Conservation (phyloP, 1,140 invertebrate genomes). For the Chionoecetes opilio region DNA sequence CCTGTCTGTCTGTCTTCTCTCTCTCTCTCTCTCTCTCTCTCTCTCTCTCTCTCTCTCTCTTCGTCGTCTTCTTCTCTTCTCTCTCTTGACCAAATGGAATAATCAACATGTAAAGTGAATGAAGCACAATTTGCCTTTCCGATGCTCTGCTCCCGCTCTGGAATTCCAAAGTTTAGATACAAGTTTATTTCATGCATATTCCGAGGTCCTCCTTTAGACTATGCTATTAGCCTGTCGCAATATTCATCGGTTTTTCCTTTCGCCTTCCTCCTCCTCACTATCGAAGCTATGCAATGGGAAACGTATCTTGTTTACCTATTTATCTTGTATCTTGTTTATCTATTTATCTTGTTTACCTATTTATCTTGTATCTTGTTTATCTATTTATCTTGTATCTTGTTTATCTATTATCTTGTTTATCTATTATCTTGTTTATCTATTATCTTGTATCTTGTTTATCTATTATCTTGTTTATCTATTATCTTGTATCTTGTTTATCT, state of each 20-base stretch:
- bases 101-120: slow-evolving; percentile 16
- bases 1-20: not conserved
- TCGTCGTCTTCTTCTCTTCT: not conserved
- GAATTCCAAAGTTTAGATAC: not conserved
- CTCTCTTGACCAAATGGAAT: too few species aligned
- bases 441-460: too few species aligned
- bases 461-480: too few species aligned
- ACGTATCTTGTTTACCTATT: too few species aligned
- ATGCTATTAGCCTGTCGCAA: not conserved
- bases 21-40: not conserved
- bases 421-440: too few species aligned
- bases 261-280: not conserved
- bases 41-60: not conserved
- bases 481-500: too few species aligned
- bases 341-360: too few species aligned
- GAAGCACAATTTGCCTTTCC: not conserved
- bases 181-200: not conserved
- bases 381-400: too few species aligned
- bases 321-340: too few species aligned
- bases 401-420: too few species aligned
- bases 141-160: not conserved
- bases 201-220: not conserved
- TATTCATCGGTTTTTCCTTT: not conserved
- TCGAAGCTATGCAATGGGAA: too few species aligned
- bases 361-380: too few species aligned